A percentile compares a stretch with the other conserved stretches of the same genome.
Conservation (phyloP, 2,113 vertebrate species). For the Rhizomys pruinosus region DNA sequence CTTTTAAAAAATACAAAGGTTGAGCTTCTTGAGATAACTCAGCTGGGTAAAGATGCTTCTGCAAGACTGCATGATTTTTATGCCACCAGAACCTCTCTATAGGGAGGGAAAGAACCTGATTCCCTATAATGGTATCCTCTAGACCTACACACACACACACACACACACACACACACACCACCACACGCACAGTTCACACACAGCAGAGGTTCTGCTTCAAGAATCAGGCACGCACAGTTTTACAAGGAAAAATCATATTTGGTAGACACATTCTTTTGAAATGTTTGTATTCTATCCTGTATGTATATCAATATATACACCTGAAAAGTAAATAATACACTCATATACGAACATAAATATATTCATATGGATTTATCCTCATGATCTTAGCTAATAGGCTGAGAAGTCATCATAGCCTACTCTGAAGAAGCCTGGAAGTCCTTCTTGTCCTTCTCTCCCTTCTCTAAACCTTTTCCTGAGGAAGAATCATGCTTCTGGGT, state of each 20-base stretch:
- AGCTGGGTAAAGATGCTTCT: neutral
- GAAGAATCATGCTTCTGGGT: neutral
- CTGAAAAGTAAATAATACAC: neutral
- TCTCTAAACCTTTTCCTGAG: neutral
- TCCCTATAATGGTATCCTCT: too few relatives aligned
- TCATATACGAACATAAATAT: neutral
- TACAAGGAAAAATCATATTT: too few relatives aligned
- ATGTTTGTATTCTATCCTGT: too few relatives aligned
- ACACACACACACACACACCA: too few relatives aligned
- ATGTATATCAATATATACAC: neutral
- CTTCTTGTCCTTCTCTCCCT: too few relatives aligned
- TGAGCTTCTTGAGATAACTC: neutral
- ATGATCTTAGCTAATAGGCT: too few relatives aligned
- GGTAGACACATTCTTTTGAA: too few relatives aligned
- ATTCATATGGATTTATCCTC: neutral
- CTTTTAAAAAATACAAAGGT: constrained; percentile 13
- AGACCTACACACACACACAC: too few relatives aligned
- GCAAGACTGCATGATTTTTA: neutral
- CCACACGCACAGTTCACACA: too few relatives aligned
- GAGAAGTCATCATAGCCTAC: neutral
- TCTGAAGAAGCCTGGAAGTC: neutral
- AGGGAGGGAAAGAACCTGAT: too few relatives aligned
- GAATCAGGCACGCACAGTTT: too few relatives aligned
- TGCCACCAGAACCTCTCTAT: neutral
- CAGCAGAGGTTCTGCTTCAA: too few relatives aligned